phyloP scores from a whole-genome alignment of 2,113 vertebrate species.

The Alosa alosa region DNA sequence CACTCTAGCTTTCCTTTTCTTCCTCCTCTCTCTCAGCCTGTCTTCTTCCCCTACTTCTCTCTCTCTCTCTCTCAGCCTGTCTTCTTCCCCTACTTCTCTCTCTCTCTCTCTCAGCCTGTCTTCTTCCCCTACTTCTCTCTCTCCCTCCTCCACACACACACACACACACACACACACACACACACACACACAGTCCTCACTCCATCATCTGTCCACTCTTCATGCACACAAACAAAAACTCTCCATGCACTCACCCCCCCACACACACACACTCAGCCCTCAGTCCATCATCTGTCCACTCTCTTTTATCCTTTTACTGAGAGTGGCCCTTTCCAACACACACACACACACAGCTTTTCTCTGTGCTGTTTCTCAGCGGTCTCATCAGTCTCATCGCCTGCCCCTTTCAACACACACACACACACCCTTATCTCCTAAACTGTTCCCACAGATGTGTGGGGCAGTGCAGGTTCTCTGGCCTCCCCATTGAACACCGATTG shows the following conservation, averaged over 20 bases:
- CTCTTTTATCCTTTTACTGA: too few species aligned
- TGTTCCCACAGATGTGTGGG: neutral
- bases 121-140: neutral
- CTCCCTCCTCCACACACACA: neutral
- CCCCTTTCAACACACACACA: neutral
- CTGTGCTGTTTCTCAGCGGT: neutral
- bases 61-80: neutral
- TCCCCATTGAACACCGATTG: neutral
- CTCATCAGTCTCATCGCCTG: too few species aligned
- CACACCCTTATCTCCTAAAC: too few species aligned
- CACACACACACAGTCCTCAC: neutral
- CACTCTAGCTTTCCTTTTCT: too few species aligned
- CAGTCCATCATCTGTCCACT: too few species aligned
- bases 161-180: constrained; percentile 4
- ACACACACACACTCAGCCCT: too few species aligned
- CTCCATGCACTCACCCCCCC: too few species aligned
- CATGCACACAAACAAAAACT: too few species aligned
- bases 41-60: neutral
- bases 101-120: neutral
- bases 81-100: neutral
- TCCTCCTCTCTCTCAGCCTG: neutral
- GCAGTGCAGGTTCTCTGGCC: neutral
- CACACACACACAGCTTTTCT: neutral
- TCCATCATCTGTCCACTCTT: too few species aligned
- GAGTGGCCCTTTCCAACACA: too few species aligned